These are phyloP conservation scores for Climacteris rufus DNA, from an alignment of 2,113 vertebrate species.

Conservation along the genomic window DNA sequence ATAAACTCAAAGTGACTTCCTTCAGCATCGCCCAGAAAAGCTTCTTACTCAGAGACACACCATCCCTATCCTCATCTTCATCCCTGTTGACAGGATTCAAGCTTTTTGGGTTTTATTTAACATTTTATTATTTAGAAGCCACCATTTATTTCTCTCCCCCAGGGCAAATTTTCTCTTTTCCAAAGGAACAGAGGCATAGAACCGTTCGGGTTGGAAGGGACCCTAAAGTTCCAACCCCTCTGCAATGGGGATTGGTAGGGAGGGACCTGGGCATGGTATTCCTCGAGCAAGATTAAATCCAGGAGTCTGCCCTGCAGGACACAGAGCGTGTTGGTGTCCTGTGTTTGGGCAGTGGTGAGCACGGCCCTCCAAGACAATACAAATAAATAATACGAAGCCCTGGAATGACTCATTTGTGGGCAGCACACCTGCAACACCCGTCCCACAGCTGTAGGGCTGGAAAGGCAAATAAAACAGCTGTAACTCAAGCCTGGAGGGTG, in stretches of 20 bases:
- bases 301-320: neutral
- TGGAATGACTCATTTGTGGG: neutral
- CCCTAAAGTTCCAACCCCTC: neutral
- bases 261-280: neutral
- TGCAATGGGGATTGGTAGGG: neutral
- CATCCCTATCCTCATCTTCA: neutral
- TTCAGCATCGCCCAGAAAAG: neutral
- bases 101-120: neutral
- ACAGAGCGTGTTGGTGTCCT: fast-evolving
- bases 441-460: slow-evolving; percentile 36
- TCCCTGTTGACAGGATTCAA: neutral
- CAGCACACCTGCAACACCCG: slow-evolving; percentile 53
- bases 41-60: neutral
- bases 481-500: slow-evolving; percentile 34
- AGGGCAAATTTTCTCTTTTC: neutral
- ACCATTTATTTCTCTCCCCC: neutral
- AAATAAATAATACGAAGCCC: slow-evolving; percentile 20
- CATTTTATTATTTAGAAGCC: neutral
- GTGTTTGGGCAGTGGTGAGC: neutral
- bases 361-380: neutral
- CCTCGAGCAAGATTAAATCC: neutral
- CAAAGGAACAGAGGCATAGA: neutral
- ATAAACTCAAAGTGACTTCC: neutral
- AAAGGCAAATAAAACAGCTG: slow-evolving; percentile 56
- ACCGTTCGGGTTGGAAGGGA: neutral